These are phyloP conservation scores for Peromyscus melanophrys DNA, from an alignment of 2,797 vertebrate genomes.

Conservation along the genomic window DNA sequence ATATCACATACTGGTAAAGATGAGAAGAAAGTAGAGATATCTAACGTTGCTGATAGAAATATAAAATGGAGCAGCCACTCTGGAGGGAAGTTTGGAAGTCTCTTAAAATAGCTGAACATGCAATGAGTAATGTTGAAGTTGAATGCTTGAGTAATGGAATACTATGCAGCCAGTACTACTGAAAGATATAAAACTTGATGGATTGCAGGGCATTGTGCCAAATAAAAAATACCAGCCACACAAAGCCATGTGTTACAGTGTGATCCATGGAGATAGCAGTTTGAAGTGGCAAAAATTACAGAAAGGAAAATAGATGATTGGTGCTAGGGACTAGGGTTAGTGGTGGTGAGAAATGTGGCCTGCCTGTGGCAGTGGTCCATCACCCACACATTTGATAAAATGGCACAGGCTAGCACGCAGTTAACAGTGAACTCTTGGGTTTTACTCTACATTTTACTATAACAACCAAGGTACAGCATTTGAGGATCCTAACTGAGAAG, in stretches of 20 bases:
- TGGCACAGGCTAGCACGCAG: neutral
- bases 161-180: neutral
- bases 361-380: neutral
- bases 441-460: neutral
- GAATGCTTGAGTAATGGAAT: neutral
- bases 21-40: neutral
- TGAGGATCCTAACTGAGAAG: neutral
- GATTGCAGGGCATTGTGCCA: neutral
- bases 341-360: neutral
- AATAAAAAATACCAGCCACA: neutral
- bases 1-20: neutral
- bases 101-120: neutral
- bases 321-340: neutral
- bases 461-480: neutral
- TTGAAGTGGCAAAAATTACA: neutral
- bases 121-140: neutral
- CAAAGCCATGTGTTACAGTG: neutral
- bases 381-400: neutral
- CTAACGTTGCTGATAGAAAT: neutral
- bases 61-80: neutral
- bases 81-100: neutral
- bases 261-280: neutral
- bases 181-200: neutral
- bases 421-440: neutral
- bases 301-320: neutral